A percentile compares a stretch with the other conserved stretches of the same genome.
These are phyloP conservation scores for Crocuta crocuta DNA, from an alignment of 2,113 vertebrate genomes.

Conservation along the genomic window DNA sequence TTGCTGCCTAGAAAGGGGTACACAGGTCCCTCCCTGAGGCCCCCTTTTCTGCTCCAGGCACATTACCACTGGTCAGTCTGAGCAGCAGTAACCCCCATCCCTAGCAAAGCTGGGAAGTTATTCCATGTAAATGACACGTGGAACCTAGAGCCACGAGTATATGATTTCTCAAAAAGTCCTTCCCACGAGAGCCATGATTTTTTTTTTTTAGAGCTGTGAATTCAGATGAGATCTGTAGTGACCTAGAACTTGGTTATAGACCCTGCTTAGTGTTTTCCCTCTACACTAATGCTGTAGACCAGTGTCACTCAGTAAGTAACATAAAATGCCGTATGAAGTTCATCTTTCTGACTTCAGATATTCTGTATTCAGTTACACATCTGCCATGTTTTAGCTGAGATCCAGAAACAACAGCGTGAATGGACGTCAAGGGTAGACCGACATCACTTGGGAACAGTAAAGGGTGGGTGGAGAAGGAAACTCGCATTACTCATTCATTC, in stretches of 20 bases:
- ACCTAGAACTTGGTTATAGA: not conserved
- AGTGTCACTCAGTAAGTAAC: not conserved
- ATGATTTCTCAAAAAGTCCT: not conserved
- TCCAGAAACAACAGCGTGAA: not conserved
- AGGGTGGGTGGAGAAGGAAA: not conserved
- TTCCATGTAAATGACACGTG: not conserved
- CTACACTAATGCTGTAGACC: not conserved
- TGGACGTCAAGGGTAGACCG: fast-evolving
- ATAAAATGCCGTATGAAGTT: not conserved
- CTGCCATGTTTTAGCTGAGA: not conserved
- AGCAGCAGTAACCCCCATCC: not conserved
- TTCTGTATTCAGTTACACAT: not conserved
- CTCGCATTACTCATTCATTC: not conserved
- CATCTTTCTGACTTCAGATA: not conserved
- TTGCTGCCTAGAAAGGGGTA: not conserved
- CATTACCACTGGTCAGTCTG: not conserved
- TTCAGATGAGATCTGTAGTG: not conserved
- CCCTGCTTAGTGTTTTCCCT: not conserved
- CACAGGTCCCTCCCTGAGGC: not conserved
- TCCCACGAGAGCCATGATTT: not conserved
- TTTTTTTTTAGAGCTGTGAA: not conserved
- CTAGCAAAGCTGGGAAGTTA: not conserved
- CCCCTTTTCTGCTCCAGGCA: not conserved
- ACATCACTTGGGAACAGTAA: fast-evolving
- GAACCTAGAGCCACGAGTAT: not conserved